These are phyloP conservation scores for Platycheirus albimanus DNA, from an alignment of 2,888 invertebrate genomes.

Conservation along the genomic window DNA sequence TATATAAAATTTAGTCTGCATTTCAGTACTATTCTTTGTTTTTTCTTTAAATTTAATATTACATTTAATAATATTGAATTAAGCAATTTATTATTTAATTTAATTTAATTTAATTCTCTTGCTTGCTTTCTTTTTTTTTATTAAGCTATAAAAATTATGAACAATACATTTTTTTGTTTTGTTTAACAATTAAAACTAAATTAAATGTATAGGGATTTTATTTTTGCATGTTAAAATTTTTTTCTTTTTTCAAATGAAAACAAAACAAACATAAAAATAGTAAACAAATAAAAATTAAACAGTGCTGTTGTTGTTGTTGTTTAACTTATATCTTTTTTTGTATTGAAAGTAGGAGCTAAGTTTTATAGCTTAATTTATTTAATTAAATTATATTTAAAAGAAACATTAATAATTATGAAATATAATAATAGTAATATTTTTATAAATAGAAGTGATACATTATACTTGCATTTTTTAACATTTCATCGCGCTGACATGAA, in stretches of 20 bases:
- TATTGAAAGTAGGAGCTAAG: conserved; percentile 66
- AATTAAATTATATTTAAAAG: conserved; percentile 69
- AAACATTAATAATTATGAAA: conserved; percentile 55
- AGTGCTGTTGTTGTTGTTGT: conserved; percentile 46
- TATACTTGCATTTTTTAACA: conserved; percentile 60
- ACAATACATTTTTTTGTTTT: conserved; percentile 33
- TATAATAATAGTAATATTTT: conserved; percentile 60
- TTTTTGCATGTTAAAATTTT: conserved; percentile 34
- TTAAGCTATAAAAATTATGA: conserved; percentile 60
- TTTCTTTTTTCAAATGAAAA: conserved; percentile 31
- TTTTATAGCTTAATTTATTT: conserved; percentile 71
- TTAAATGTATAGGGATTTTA: conserved; percentile 63
- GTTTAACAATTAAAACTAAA: conserved; percentile 58
- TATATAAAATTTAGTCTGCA: conserved; percentile 63
- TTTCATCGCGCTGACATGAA: conserved; percentile 60
- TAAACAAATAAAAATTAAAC: conserved; percentile 47
- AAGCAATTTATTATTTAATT: conserved; percentile 37
- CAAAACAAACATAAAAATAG: conserved; percentile 32
- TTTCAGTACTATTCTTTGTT: conserved; percentile 53
- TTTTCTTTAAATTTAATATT: conserved; percentile 44
- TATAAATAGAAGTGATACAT: conserved; percentile 69
- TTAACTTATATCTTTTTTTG: conserved; percentile 8
- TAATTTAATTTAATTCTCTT: conserved; percentile 8
- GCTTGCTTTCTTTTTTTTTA: conserved; percentile 51
- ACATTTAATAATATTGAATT: conserved; percentile 54